Evolutionary conservation across 2,888 invertebrate genomes (phyloP).

Genomic region (Drosophila acutilabella): DNA sequence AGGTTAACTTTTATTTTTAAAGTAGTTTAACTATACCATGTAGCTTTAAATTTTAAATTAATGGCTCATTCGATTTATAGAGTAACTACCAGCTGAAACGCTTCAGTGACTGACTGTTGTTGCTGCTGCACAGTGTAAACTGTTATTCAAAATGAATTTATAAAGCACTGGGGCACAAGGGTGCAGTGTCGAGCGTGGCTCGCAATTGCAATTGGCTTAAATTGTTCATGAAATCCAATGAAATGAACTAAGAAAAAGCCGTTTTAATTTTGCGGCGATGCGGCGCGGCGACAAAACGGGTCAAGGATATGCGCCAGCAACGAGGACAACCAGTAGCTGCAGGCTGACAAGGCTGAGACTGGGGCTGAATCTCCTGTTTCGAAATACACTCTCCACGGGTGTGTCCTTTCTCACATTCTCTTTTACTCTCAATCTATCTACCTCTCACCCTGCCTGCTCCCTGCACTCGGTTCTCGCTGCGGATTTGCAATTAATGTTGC

Average conservation of each 20-base stretch:
- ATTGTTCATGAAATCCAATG: constrained; percentile 81
- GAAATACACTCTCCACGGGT: constrained; percentile 13
- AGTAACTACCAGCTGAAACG: constrained; percentile 2
- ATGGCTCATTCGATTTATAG: background rate
- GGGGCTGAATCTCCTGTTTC: constrained; percentile 12
- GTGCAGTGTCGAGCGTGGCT: constrained; percentile 43
- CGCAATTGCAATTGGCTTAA: constrained; percentile 81
- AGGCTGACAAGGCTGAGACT: constrained; percentile 56
- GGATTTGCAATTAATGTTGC: constrained; percentile 81
- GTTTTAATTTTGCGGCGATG: constrained; percentile 77
- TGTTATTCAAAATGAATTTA: constrained; percentile 75
- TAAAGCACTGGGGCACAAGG: constrained; percentile 61
- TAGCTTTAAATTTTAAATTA: too few species aligned
- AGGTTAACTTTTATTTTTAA: too few species aligned
- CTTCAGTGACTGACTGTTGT: constrained; percentile 2
- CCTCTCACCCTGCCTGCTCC: background rate
- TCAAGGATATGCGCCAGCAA: constrained; percentile 68
- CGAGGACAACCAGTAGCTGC: constrained; percentile 54
- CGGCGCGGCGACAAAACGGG: constrained; percentile 64
- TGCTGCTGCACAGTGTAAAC: constrained; percentile 53
- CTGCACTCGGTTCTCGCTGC: constrained; percentile 44
- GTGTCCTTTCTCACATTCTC: background rate
- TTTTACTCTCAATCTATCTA: background rate
- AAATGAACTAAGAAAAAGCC: constrained; percentile 79
- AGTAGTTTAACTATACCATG: too few species aligned